These are phyloP conservation scores for Heliconius hermathena DNA, from an alignment of 1,140 invertebrate species.

Conservation along the genomic window DNA sequence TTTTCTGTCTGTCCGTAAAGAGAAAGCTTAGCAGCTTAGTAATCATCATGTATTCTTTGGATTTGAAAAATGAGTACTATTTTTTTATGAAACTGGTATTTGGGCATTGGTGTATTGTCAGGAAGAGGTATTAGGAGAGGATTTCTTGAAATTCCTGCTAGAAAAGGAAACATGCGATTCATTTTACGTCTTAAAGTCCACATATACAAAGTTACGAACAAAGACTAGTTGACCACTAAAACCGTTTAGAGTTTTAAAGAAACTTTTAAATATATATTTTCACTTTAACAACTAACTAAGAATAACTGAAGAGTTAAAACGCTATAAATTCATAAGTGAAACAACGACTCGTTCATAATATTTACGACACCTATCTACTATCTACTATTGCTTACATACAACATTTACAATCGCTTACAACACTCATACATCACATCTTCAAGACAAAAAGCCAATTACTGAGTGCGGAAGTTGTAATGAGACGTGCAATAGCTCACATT, in stretches of 20 bases:
- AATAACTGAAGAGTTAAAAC: background rate
- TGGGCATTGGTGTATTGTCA: no score
- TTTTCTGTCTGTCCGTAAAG: background rate
- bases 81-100: no score
- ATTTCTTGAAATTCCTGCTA: no score
- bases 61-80: no score
- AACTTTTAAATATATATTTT: background rate
- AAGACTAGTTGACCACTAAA: no score
- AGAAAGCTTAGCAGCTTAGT: no score
- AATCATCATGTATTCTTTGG: no score
- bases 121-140: no score
- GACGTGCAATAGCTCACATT: background rate
- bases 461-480: background rate
- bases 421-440: background rate
- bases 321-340: background rate
- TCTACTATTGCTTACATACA: background rate
- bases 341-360: background rate
- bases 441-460: slow-evolving; percentile 6
- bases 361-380: background rate
- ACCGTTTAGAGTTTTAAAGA: no score
- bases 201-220: no score
- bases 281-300: background rate
- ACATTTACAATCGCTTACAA: background rate
- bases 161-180: no score
- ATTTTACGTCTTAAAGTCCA: no score